These are phyloP conservation scores for Neodiprion virginianus DNA, from an alignment of 1,140 invertebrate genomes.

Conservation along the genomic window DNA sequence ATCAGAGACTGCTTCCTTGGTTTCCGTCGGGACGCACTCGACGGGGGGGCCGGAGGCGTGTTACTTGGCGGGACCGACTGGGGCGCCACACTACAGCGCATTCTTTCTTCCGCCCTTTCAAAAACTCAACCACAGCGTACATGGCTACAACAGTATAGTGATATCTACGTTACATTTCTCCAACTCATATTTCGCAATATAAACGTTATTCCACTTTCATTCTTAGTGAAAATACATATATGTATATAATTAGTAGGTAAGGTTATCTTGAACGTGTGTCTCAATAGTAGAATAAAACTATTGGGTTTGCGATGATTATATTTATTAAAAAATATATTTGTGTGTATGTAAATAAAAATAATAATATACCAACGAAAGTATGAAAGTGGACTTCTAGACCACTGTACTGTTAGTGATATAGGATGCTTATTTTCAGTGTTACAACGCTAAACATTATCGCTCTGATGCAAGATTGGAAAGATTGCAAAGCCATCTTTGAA, in stretches of 20 bases:
- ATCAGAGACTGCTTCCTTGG: no score
- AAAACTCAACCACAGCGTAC: background rate
- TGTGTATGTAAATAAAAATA: no score
- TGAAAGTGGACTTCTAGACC: background rate
- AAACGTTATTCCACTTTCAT: background rate
- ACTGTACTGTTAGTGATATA: background rate
- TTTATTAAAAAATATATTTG: no score
- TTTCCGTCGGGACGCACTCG: no score
- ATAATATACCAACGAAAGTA: background rate
- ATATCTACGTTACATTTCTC: background rate
- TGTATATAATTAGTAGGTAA: background rate
- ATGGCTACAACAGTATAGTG: background rate
- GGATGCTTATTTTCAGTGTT: slow-evolving; percentile 1
- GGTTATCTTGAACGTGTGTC: no score
- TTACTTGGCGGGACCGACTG: no score
- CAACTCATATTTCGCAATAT: background rate
- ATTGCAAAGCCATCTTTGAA: background rate
- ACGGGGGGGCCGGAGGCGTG: no score
- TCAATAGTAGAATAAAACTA: no score
- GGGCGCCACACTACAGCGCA: background rate
- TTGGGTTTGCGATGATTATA: no score
- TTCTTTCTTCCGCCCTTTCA: background rate
- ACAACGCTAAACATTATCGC: background rate
- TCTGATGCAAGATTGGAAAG: background rate
- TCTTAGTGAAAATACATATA: background rate